Evolutionary conservation across 2,797 vertebrate species (phyloP).

Genomic region (Gephyroberyx darwinii): DNA sequence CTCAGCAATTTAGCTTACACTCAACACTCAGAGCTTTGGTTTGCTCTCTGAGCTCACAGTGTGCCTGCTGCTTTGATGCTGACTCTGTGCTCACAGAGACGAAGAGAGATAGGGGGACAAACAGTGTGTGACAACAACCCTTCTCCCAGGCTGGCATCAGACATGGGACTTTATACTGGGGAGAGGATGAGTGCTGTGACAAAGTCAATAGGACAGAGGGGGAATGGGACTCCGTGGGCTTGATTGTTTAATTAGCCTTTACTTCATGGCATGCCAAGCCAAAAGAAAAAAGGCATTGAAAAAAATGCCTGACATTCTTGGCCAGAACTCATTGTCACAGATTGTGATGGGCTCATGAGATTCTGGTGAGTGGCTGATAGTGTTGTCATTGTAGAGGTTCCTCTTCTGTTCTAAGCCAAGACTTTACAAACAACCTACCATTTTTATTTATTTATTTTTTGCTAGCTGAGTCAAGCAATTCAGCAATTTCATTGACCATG

Average conservation of each 20-base stretch:
- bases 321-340: constrained; percentile 72
- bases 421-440: constrained; percentile 46
- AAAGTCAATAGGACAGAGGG: constrained; percentile 78
- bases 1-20: constrained; percentile 66
- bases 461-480: neutral
- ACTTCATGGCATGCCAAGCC: constrained; percentile 71
- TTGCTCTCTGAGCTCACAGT: constrained; percentile 65
- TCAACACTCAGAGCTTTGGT: constrained; percentile 65
- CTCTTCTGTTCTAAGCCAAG: constrained; percentile 61
- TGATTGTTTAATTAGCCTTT: constrained; percentile 86
- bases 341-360: constrained; percentile 76
- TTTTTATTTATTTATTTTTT: constrained; percentile 37
- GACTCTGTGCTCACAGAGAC: constrained; percentile 68
- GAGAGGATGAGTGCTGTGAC: constrained; percentile 78
- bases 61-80: constrained; percentile 76
- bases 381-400: constrained; percentile 70
- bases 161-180: constrained; percentile 73
- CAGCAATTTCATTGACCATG: constrained; percentile 15
- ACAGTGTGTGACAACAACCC: constrained; percentile 73
- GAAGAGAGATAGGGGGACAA: constrained; percentile 68
- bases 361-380: constrained; percentile 75
- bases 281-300: constrained; percentile 54
- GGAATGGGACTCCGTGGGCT: constrained; percentile 72
- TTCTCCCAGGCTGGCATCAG: constrained; percentile 71
- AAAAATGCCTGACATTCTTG: constrained; percentile 61